Percentiles rank a stretch among this genome's conserved stretches.
These are phyloP conservation scores for Phragmatobia fuliginosa DNA, from an alignment of 2,888 invertebrate species.

Conservation along the genomic window DNA sequence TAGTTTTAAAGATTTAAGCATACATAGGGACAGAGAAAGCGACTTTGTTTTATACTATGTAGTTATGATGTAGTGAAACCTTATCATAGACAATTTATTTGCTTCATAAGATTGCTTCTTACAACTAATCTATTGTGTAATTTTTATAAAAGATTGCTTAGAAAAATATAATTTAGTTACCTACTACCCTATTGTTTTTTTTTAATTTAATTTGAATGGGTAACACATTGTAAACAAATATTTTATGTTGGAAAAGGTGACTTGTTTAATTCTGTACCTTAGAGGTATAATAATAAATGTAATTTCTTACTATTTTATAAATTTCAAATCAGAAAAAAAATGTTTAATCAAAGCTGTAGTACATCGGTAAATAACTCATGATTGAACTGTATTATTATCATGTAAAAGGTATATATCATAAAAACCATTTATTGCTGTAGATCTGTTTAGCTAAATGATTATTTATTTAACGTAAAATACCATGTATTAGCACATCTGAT, in stretches of 20 bases:
- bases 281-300: too few relatives aligned
- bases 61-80: too few relatives aligned
- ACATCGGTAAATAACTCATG: neutral
- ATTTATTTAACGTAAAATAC: neutral
- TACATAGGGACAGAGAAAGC: too few relatives aligned
- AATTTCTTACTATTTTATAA: too few relatives aligned
- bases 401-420: too few relatives aligned
- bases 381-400: too few relatives aligned
- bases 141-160: neutral
- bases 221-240: neutral
- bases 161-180: neutral
- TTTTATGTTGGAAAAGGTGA: neutral
- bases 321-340: too few relatives aligned
- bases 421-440: neutral
- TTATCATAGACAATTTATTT: slow-evolving; percentile 1
- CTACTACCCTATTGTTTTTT: neutral
- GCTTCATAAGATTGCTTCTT: neutral
- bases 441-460: neutral
- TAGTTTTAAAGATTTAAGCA: too few relatives aligned
- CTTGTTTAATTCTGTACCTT: too few relatives aligned
- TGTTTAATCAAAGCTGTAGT: neutral
- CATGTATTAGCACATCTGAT: neutral
- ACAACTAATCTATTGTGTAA: neutral
- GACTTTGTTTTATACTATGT: too few relatives aligned
- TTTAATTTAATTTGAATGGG: neutral